Evolutionary conservation across 1,140 invertebrate genomes (phyloP).

Genomic region (Araneus ventricosus): DNA sequence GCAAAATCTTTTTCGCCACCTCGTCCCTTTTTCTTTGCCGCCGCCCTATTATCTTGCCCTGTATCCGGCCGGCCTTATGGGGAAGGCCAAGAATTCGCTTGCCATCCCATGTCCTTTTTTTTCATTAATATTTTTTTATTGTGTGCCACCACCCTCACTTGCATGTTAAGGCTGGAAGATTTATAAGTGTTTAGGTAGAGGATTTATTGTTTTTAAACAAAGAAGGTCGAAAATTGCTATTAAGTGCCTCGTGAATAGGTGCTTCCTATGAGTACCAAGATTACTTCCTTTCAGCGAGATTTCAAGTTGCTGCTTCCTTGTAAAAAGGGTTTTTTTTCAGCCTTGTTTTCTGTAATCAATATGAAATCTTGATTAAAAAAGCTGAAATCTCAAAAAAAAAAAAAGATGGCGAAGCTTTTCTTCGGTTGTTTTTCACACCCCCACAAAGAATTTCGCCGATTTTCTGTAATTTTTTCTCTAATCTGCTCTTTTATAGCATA

Average conservation of each 20-base stretch:
- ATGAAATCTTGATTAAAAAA: too few relatives aligned
- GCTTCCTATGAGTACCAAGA: background rate
- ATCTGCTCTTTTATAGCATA: background rate
- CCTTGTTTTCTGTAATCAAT: background rate
- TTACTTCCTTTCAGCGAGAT: conserved; percentile 13
- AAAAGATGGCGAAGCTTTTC: too few relatives aligned
- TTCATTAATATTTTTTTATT: background rate
- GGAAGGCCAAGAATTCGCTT: conserved; percentile 1
- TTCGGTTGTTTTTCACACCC: too few relatives aligned
- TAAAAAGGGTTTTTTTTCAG: background rate
- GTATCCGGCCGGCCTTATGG: conserved; percentile 49
- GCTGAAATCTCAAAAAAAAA: too few relatives aligned
- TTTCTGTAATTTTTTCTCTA: background rate
- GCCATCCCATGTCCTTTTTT: background rate
- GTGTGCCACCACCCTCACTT: background rate
- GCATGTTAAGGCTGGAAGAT: conserved; percentile 54
- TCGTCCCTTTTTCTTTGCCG: conserved; percentile 45
- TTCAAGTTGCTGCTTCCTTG: background rate
- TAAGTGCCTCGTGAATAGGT: conserved; percentile 39
- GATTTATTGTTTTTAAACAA: conserved; percentile 64
- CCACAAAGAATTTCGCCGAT: background rate
- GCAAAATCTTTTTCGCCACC: conserved; percentile 70
- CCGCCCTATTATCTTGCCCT: conserved; percentile 61
- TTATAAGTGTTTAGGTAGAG: conserved; percentile 64
- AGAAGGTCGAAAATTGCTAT: conserved; percentile 18